These are phyloP conservation scores for Euspilapteryx auroguttella DNA, from an alignment of 2,888 invertebrate species.

Conservation along the genomic window DNA sequence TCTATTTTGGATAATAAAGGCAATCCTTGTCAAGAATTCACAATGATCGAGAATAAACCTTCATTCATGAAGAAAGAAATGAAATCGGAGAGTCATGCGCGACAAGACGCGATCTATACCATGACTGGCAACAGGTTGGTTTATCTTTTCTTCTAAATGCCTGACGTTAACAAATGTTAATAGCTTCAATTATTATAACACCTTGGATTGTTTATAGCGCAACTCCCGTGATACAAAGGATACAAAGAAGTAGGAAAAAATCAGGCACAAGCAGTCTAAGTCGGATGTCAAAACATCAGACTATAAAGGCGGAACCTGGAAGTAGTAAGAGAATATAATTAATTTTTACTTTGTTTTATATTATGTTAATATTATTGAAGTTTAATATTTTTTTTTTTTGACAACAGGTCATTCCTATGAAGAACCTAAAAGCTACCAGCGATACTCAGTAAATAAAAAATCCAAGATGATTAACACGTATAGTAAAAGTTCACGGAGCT, in stretches of 20 bases:
- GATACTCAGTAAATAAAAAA: constrained; percentile 31
- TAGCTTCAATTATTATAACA: too few relatives aligned
- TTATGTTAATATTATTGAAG: too few relatives aligned
- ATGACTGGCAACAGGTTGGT: constrained; percentile 42
- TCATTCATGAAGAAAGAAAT: constrained; percentile 26
- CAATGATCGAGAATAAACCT: constrained; percentile 38
- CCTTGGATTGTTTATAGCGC: too few relatives aligned
- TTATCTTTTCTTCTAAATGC: too few relatives aligned
- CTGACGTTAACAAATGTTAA: too few relatives aligned
- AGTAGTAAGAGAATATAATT: constrained; percentile 14
- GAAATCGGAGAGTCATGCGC: constrained; percentile 25
- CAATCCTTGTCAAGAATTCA: constrained; percentile 17
- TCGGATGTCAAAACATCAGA: constrained; percentile 19
- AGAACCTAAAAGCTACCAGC: constrained; percentile 15
- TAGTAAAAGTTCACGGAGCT: constrained; percentile 20
- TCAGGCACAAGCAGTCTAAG: constrained; percentile 29
- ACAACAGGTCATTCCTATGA: constrained; percentile 23
- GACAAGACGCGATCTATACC: constrained; percentile 31
- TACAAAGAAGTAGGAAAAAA: constrained; percentile 27
- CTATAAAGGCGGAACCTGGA: constrained; percentile 12
- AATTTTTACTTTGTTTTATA: too few relatives aligned
- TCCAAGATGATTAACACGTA: constrained; percentile 38
- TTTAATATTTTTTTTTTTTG: constrained; percentile 12
- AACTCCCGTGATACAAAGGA: constrained; percentile 34
- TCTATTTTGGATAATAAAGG: constrained; percentile 21